A percentile compares a stretch with the other conserved stretches of the same genome.
These are phyloP conservation scores for Latheticus oryzae DNA, from an alignment of 2,888 invertebrate species.

Conservation along the genomic window DNA sequence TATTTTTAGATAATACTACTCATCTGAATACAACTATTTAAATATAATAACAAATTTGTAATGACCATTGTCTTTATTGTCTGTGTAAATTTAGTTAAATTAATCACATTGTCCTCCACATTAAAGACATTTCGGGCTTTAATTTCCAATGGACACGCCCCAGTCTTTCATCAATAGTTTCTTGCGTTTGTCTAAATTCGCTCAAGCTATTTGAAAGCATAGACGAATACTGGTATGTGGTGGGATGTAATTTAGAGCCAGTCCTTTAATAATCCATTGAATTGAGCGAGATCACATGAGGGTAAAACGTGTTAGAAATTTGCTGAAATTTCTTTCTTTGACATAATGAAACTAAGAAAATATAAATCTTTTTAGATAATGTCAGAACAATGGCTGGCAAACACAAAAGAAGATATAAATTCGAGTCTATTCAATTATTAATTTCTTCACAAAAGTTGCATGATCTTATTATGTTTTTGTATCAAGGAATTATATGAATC, in stretches of 20 bases:
- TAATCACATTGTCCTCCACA: conserved; percentile 42
- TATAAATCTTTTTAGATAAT: not conserved
- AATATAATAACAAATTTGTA: no score
- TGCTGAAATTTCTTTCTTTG: no score
- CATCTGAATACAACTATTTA: no score
- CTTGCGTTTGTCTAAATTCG: conserved; percentile 41
- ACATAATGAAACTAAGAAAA: no score
- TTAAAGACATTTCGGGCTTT: conserved; percentile 38
- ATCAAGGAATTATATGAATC: no score
- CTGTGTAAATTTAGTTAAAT: no score
- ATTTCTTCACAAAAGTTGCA: not conserved
- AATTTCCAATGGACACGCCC: conserved; percentile 36
- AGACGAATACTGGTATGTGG: conserved; percentile 41
- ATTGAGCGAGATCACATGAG: conserved; percentile 27
- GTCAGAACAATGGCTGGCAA: conserved; percentile 1
- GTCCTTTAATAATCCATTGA: no score
- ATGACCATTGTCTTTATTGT: no score
- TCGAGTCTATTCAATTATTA: conserved; percentile 5
- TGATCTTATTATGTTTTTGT: no score
- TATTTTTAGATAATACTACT: no score
- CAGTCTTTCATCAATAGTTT: conserved; percentile 38
- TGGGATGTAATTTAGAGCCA: conserved; percentile 46
- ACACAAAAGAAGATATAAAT: no score
- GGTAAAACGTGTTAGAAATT: conserved; percentile 30
- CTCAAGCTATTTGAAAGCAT: conserved; percentile 43